Percentiles rank a stretch among this genome's conserved stretches.
These are phyloP conservation scores for Danionella cerebrum DNA, from an alignment of 2,113 vertebrate genomes.

Conservation along the genomic window DNA sequence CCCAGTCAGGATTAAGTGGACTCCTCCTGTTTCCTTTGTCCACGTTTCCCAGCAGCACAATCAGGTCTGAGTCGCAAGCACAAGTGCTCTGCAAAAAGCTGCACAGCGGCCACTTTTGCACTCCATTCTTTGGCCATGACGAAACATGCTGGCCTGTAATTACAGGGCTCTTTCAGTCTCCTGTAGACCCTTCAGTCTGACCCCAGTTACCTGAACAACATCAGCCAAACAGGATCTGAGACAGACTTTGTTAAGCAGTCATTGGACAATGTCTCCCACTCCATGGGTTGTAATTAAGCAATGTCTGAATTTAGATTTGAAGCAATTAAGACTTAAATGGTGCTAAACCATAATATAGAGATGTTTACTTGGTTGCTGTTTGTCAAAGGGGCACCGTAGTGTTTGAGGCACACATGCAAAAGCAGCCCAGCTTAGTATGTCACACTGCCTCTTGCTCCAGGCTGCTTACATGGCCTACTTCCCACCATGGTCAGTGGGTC, in stretches of 20 bases:
- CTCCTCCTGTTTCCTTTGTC: constrained; percentile 60
- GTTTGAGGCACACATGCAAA: background rate
- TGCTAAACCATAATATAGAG: background rate
- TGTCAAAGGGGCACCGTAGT: background rate
- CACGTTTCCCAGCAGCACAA: constrained; percentile 50
- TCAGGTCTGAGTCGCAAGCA: constrained; percentile 24
- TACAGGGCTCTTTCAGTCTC: constrained; percentile 29
- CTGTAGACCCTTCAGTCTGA: constrained; percentile 13
- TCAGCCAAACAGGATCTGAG: constrained; percentile 7
- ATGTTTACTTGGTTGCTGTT: constrained; percentile 17
- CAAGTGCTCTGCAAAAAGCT: constrained; percentile 30
- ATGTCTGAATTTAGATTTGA: background rate
- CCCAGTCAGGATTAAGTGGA: constrained; percentile 58
- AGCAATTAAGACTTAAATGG: background rate
- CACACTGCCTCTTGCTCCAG: background rate
- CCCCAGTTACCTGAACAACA: constrained; percentile 23
- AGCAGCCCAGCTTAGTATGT: constrained; percentile 24
- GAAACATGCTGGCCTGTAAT: constrained; percentile 25
- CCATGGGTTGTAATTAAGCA: too few species aligned
- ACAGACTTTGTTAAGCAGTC: constrained; percentile 20
- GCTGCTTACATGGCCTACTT: constrained; percentile 24
- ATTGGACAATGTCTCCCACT: too few species aligned
- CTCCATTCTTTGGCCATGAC: constrained; percentile 16
- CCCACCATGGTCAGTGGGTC: constrained; percentile 27
- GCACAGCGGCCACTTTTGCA: constrained; percentile 9